Evolutionary conservation across 2,888 invertebrate species (phyloP), one percentile per base, ranked within the genome.

Genomic region (Nysson spinosus): DNA sequence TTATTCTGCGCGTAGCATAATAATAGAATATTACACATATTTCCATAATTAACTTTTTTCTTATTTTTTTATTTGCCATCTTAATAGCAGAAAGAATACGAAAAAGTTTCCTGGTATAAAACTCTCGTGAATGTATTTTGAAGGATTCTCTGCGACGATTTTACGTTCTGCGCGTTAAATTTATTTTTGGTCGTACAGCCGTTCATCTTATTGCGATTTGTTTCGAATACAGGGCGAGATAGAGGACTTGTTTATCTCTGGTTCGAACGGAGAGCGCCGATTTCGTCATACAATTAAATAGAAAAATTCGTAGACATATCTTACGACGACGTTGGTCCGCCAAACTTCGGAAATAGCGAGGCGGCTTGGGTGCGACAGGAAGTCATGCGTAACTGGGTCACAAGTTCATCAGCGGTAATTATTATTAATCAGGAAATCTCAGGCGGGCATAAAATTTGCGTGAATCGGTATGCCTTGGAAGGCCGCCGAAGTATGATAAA

Each of bases 341-440:
- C 55, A 54, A 55, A 63, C 22, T 67, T 72, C 72, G 58, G 77
- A 75, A 75, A 79, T 78, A 79, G 69, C 71, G 64, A 50, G 47
- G 69, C 68, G 69, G 62, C 63, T 62, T 50, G 62, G 49, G 62
- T 61, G 71, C 44, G 66, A 57, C 72, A 65, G 77, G 72, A 78
- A 76, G 72, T 55, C 39, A 47, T 47, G 61, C 51, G 63, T 73
- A 85, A 84, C 76, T 83, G 72, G 85, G 83, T 85, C 83, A 81
- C 83, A 83, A 84, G 81, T 84, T 84, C 83, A 81, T 83, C 80
- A 74, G 65, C 75, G 74, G 52, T 75, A 73, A 79, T 80, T 68
- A 79, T 77, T 79, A 70, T 72, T 78, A 75, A 79, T 78, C 69
- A 65, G 42, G 63, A 54, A 40, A 57, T 57, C 55, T 65, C 49